phyloP scores from a whole-genome alignment of 2,113 vertebrate species.

The Chaenogobius annularis region DNA sequence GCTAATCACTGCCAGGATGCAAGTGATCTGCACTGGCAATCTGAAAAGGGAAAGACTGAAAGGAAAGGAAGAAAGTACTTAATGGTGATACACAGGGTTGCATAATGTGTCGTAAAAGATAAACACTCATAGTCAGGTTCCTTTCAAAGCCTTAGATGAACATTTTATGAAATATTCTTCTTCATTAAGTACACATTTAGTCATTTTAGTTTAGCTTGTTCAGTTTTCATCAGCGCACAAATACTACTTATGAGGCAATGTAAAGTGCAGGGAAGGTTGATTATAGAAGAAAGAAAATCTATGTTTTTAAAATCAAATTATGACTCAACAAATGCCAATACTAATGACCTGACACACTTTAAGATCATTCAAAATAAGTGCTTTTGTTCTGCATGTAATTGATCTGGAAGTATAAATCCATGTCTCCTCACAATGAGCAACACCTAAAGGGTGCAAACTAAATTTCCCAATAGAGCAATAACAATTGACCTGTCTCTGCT shows the following conservation, averaged over 20 bases:
- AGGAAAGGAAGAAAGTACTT: not conserved
- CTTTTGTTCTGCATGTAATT: conserved; percentile 45
- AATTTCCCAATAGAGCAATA: conserved; percentile 68
- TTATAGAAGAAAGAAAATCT: not conserved
- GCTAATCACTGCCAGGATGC: not conserved
- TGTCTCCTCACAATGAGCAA: conserved; percentile 30
- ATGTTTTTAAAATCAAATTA: not conserved
- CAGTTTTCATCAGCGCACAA: not conserved
- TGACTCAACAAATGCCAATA: conserved; percentile 1
- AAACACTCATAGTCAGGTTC: not conserved
- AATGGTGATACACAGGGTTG: not conserved
- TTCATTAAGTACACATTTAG: not conserved
- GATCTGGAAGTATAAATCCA: conserved; percentile 42
- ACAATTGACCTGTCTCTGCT: conserved; percentile 47
- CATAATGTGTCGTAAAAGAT: not conserved
- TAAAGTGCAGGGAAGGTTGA: not conserved
- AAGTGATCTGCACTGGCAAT: not conserved
- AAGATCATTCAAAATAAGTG: conserved; percentile 21
- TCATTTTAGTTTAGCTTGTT: not conserved
- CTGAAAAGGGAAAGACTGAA: not conserved
- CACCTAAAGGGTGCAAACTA: conserved; percentile 37
- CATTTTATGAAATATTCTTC: not conserved
- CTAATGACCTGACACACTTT: conserved; percentile 17
- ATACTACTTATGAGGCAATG: not conserved
- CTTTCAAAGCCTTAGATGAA: not conserved